Base-by-base conservation (phyloP, 1,140 invertebrate genomes). In the Papilio dardanus region DNA sequence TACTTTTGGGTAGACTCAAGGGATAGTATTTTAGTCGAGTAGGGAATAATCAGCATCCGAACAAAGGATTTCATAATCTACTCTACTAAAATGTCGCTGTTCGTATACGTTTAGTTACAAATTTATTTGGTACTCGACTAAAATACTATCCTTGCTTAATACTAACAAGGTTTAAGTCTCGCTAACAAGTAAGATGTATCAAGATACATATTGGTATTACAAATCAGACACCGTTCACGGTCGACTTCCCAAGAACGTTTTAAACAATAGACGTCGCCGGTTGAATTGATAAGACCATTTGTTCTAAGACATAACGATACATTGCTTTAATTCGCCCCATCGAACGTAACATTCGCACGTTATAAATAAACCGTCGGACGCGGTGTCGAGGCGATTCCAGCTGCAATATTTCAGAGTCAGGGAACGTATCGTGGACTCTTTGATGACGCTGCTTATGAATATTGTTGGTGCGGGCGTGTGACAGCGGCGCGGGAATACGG, bases 371-470 rank as follows among this genome's bases (percentile, higher is more conserved):
- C 81, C 77, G 75, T 75, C 67, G 62, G 79, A 58, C 80, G 77
- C 74, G 83, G 83, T 88, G 89, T 92, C 90, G 87, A 78, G 81
- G 79, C 88, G 86, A 89, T 88, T 87, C 86, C 79, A 78, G 76
- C 77, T 21, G 87, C 85, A 92, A 92, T 92, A 92, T 92, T 85
- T 92, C 90, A 92, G 78, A 84, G 83, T 84, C 84, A 86, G 81
- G 33, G 65, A 83, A 86, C 81, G 79, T 80, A 86, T 80, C 82
- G 81, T 40, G 78, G 76, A 76, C 83, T 79, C 89, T 89, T 91
- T 91, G 89, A 91, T 91, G 88, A 90, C 86, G 74, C 76, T 84
- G 80, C 83, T 90, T 91, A 90, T 89, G 89, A 91, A 90, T 91
- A 90, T 90, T 83, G 83, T 85, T 74, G 78, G 77, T 81, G 79